Base-by-base conservation (phyloP, 2,113 vertebrate species). In the Gallinago jamesoni region DNA sequence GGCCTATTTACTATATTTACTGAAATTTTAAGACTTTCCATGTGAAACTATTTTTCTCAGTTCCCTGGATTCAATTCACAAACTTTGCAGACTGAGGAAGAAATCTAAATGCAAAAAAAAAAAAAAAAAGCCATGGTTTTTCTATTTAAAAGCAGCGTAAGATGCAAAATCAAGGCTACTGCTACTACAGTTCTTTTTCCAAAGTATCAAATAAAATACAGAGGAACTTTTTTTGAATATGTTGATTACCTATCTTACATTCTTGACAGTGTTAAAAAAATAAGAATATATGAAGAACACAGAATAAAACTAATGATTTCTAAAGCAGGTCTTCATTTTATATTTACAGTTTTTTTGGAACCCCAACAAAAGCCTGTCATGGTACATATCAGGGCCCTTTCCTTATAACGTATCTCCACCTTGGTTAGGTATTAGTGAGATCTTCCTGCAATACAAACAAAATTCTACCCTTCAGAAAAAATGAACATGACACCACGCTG, bases 401-500 rank as follows among this genome's bases (percentile, higher is more conserved):
- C 48, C 41, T 56, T 20, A 8, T 39, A 73, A 50, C 6, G 25
- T 6, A 10, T 50, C 37, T 89, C 24, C 31, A 37, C 70, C 76
- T 70, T 66, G 27, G 27, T 57, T 68, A 67, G 59, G 43, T 33
- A 39, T 20, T 45, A 83, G 57, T 0, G 0, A 15, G 63, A 78
- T 25, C 30, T 70, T 37, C 31, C 18, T 1, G 2, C 24, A 88
- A 63, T 27, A 67, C 14, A 87, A 82, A 87, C 14, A 67, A 52
- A 76, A 39, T 45, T 33, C 45, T 20, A 50, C 30, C 31, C 12
- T 59, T 84, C 57, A 28, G 30, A 73, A 84, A 69, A 52, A 67
- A 27, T 0, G 8, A 13, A 1, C 33, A 64, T 14, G 23, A 67
- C 35, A 48, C 11, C 31, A 62, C 1, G 0, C n/a, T 62, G 24